Conservation (phyloP, 2,113 vertebrate species). For the Uropsilus gracilis region DNA sequence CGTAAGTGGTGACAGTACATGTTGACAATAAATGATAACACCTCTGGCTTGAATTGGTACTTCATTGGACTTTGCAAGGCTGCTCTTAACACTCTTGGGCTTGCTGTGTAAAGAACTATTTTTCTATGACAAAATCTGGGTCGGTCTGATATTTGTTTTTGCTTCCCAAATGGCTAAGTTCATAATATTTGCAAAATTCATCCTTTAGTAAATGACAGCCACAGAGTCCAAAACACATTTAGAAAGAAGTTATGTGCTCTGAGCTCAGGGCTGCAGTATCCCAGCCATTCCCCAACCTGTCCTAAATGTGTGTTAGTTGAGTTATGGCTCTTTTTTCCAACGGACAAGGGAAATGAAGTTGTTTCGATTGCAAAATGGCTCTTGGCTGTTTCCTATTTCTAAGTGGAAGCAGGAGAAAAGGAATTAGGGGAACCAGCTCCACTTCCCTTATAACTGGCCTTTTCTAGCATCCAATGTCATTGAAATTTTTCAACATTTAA, state of each 20-base stretch:
- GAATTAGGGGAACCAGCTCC: slow-evolving; percentile 36
- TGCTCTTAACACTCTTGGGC: slow-evolving; percentile 87
- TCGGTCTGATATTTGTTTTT: slow-evolving; percentile 85
- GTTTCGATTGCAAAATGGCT: slow-evolving; percentile 71
- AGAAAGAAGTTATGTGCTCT: slow-evolving; percentile 75
- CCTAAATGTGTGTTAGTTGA: slow-evolving; percentile 55
- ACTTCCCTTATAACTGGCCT: slow-evolving; percentile 1
- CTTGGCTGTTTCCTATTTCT: slow-evolving; percentile 63
- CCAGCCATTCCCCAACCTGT: not conserved
- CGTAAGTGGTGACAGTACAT: slow-evolving; percentile 83
- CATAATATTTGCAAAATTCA: slow-evolving; percentile 82
- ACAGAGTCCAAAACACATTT: slow-evolving; percentile 69
- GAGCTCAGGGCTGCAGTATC: slow-evolving; percentile 41
- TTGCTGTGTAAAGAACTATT: slow-evolving; percentile 86
- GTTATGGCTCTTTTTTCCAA: slow-evolving; percentile 63
- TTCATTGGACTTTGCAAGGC: slow-evolving; percentile 83
- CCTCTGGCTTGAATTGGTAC: slow-evolving; percentile 84
- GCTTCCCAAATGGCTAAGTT: slow-evolving; percentile 83
- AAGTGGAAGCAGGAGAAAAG: slow-evolving; percentile 39
- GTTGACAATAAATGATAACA: slow-evolving; percentile 90
- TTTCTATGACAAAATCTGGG: slow-evolving; percentile 89
- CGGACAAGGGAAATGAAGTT: slow-evolving; percentile 63
- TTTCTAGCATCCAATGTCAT: slow-evolving; percentile 20
- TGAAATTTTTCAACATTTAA: slow-evolving; percentile 73
- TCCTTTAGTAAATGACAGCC: slow-evolving; percentile 81